A percentile compares a stretch with the other conserved stretches of the same genome.
Evolutionary conservation across 2,113 vertebrate genomes (phyloP).

Genomic region (Anser cygnoides): DNA sequence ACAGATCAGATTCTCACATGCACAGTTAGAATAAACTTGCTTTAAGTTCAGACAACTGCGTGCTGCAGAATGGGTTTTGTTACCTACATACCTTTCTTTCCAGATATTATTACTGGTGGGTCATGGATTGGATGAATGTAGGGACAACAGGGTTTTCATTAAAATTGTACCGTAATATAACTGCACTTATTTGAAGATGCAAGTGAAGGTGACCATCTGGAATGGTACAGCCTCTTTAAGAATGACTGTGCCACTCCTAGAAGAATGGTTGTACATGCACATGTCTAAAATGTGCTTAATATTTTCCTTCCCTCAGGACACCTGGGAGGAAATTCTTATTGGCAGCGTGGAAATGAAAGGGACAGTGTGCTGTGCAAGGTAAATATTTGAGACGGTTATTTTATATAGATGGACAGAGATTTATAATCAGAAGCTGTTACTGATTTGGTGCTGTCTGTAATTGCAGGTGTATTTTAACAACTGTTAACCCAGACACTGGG

Average conservation of each 20-base stretch:
- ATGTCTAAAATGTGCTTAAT: background rate
- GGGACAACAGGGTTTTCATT: background rate
- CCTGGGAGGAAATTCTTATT: slow-evolving; percentile 90
- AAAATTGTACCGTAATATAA: background rate
- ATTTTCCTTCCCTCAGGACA: slow-evolving; percentile 79
- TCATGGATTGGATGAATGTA: background rate
- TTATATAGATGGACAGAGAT: background rate
- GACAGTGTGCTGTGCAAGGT: slow-evolving; percentile 90
- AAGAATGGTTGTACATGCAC: background rate
- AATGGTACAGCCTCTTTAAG: background rate
- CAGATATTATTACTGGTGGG: background rate
- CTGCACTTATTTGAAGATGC: background rate
- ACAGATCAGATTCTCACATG: background rate
- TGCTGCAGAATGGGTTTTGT: background rate
- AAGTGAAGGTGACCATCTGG: background rate
- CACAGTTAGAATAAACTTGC: background rate
- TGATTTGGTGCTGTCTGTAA: background rate
- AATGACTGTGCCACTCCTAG: background rate
- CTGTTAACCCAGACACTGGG: slow-evolving; percentile 91
- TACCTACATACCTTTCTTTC: background rate
- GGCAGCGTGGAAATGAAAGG: slow-evolving; percentile 84
- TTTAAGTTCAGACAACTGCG: background rate
- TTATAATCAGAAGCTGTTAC: background rate
- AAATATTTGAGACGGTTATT: background rate
- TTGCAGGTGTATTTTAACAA: slow-evolving; percentile 91